These are phyloP conservation scores for Lepidocolaptes lacrymiger DNA, from an alignment of 2,797 vertebrate species.

Conservation along the genomic window DNA sequence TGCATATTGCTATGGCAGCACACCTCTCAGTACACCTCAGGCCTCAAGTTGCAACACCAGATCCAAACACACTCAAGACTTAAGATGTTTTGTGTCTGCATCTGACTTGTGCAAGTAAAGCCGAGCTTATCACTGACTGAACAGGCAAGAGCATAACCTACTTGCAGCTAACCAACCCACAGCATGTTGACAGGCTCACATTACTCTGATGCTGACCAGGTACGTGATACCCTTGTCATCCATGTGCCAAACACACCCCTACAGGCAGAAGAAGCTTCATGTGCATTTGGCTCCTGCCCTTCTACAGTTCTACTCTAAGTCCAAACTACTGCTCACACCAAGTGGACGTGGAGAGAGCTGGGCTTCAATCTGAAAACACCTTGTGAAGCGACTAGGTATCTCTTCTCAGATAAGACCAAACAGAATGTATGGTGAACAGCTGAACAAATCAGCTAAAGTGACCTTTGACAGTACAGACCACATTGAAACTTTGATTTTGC, in stretches of 20 bases:
- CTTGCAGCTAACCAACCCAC: neutral
- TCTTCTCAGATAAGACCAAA: neutral
- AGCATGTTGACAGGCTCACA: accelerated
- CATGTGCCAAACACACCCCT: neutral
- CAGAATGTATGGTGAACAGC: neutral
- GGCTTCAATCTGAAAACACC: neutral
- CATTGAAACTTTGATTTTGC: neutral
- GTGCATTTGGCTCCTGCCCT: neutral
- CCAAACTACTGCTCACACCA: neutral
- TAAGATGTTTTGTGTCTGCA: neutral
- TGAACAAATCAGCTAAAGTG: neutral
- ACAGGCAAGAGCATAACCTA: neutral
- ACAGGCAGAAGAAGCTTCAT: neutral
- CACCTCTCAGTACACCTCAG: neutral
- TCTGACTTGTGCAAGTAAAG: neutral
- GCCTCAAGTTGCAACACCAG: neutral
- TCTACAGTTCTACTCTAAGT: neutral
- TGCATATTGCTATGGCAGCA: neutral
- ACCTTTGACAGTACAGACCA: neutral
- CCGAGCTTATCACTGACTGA: neutral
- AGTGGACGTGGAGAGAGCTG: neutral
- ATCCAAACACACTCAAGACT: neutral
- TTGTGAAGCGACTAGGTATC: neutral
- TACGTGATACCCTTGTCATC: neutral
- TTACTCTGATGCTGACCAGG: neutral